Evolutionary conservation across 1,140 invertebrate species (phyloP).

Genomic region (Drosophila parvula): DNA sequence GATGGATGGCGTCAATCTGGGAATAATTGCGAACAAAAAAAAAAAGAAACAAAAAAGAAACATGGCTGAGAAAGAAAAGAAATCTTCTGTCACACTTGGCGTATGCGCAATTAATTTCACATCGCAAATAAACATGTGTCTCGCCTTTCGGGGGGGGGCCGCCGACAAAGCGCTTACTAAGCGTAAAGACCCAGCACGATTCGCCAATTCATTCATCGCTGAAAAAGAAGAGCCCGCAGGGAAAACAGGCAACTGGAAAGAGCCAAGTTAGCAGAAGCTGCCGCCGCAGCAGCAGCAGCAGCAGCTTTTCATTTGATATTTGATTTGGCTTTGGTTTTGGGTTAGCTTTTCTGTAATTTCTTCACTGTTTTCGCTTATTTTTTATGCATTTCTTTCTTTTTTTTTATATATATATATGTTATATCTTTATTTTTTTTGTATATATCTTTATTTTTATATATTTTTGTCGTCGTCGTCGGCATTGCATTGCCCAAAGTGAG

Average conservation of each 20-base stretch:
- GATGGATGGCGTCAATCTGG: slow-evolving; percentile 29
- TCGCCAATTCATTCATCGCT: slow-evolving; percentile 62
- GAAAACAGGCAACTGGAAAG: slow-evolving; percentile 41
- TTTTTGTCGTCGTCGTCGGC: slow-evolving; percentile 13
- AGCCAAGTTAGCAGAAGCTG: slow-evolving; percentile 25
- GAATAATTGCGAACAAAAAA: not conserved
- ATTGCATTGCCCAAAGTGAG: slow-evolving; percentile 44
- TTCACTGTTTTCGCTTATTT: slow-evolving; percentile 5
- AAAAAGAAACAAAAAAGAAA: not conserved
- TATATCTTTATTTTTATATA: not conserved
- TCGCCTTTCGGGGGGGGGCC: slow-evolving; percentile 20
- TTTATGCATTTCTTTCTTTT: not conserved
- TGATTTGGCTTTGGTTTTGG: slow-evolving; percentile 28
- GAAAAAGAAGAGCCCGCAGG: slow-evolving; percentile 14
- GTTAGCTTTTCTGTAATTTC: slow-evolving; percentile 18
- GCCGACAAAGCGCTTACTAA: slow-evolving; percentile 70
- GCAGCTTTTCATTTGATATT: slow-evolving; percentile 66
- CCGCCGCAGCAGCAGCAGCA: slow-evolving; percentile 16
- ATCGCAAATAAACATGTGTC: slow-evolving; percentile 72
- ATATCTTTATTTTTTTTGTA: not conserved
- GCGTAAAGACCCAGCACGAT: slow-evolving; percentile 71
- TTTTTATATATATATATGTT: not conserved
- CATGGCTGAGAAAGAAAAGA: slow-evolving; percentile 37
- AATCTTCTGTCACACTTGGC: slow-evolving; percentile 66
- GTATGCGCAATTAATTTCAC: slow-evolving; percentile 53